Evolutionary conservation across 2,888 invertebrate species (phyloP).

Genomic region (Oasisia sp.): DNA sequence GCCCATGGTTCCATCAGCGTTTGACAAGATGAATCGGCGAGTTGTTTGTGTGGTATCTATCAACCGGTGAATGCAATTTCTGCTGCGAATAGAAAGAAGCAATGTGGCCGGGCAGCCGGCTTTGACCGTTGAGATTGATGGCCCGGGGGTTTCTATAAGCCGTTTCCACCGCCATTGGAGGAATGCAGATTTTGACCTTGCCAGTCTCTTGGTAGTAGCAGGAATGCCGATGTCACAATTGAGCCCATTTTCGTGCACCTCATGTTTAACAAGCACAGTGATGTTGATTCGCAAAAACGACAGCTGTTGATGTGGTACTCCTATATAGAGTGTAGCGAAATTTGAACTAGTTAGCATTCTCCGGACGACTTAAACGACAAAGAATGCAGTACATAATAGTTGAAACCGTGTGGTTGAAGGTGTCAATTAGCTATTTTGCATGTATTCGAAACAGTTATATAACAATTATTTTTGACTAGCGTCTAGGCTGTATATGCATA

Average conservation of each 20-base stretch:
- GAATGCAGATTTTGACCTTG: not conserved
- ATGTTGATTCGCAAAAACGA: not conserved
- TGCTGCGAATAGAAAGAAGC: not conserved
- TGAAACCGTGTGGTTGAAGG: not conserved
- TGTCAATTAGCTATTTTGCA: not conserved
- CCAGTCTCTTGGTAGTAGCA: not conserved
- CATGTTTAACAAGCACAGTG: not conserved
- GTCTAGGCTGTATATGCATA: not conserved
- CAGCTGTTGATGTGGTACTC: not conserved
- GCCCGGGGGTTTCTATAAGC: not conserved
- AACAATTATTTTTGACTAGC: not conserved
- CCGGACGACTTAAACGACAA: not conserved
- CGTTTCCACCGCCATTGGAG: not conserved
- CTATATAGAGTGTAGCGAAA: not conserved
- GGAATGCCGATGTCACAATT: not conserved
- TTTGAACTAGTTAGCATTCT: not conserved
- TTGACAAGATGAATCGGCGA: conserved; percentile 1
- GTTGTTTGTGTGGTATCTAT: not conserved
- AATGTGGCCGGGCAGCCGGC: not conserved
- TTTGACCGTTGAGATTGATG: not conserved
- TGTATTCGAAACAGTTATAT: not conserved
- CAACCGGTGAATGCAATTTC: not conserved
- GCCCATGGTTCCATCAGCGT: not conserved
- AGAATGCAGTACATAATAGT: not conserved
- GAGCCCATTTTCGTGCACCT: not conserved